Evolutionary conservation across 2,888 invertebrate species (phyloP).

Genomic region (Rhyacophila evoluta): DNA sequence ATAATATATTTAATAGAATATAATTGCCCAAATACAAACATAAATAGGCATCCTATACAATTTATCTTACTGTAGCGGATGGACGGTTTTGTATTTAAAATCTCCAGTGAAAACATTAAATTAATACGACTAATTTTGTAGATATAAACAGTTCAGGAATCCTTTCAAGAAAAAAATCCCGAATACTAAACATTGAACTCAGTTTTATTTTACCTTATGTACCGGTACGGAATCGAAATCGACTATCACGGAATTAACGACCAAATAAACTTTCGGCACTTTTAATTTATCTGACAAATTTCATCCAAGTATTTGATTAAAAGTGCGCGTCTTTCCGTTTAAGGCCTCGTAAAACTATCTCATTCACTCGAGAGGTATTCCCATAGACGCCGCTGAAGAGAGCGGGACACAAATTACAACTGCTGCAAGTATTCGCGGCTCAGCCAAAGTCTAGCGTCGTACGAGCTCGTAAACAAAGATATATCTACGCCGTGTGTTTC

Average conservation of each 20-base stretch:
- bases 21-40: no score
- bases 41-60: no score
- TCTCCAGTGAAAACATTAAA: no score
- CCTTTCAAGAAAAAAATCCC: no score
- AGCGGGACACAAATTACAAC: slow-evolving; percentile 48
- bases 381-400: slow-evolving; percentile 13
- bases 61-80: no score
- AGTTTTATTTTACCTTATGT: background rate
- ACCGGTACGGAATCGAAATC: background rate
- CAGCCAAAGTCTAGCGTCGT: slow-evolving; percentile 34
- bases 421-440: slow-evolving; percentile 49
- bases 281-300: slow-evolving; percentile 42
- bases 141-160: no score
- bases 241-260: background rate
- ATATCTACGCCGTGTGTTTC: slow-evolving; percentile 47
- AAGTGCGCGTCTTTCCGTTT: slow-evolving; percentile 40
- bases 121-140: no score
- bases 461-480: slow-evolving; percentile 51
- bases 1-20: no score
- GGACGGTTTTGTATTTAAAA: no score
- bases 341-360: slow-evolving; percentile 50
- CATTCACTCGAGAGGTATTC: slow-evolving; percentile 39
- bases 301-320: slow-evolving; percentile 30
- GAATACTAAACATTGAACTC: no score
- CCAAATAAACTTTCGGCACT: slow-evolving; percentile 26